phyloP scores from a whole-genome alignment of 2,113 vertebrate species.

The Eudyptes chrysolophus region DNA sequence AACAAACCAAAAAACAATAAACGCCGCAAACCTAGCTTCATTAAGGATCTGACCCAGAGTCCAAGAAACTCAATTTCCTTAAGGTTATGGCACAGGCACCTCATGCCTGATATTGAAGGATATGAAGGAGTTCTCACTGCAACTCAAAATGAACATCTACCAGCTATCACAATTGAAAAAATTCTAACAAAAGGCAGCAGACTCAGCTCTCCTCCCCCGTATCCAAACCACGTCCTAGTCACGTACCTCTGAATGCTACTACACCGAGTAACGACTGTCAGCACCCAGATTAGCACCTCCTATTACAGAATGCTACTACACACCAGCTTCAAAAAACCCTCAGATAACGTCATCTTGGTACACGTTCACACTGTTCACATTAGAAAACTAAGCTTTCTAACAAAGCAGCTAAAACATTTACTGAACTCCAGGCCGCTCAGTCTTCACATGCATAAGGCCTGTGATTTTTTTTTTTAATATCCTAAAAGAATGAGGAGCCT shows the following conservation, averaged over 20 bases:
- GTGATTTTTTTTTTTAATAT: background rate
- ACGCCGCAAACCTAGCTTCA: background rate
- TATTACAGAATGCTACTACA: background rate
- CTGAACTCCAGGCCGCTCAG: background rate
- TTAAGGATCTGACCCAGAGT: background rate
- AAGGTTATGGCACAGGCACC: background rate
- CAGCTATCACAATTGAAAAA: background rate
- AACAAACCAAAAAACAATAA: background rate
- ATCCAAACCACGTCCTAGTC: background rate
- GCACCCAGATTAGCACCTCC: background rate
- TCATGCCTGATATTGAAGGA: background rate
- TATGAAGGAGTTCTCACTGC: background rate
- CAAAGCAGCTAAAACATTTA: background rate
- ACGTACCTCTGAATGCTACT: background rate
- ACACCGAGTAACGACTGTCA: fast-evolving
- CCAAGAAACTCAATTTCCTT: background rate
- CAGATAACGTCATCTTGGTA: fast-evolving
- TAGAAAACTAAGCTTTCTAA: background rate
- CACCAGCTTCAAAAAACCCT: fast-evolving
- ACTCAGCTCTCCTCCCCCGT: background rate
- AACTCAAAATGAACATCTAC: background rate
- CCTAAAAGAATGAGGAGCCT: background rate
- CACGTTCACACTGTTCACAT: fast-evolving
- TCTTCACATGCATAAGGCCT: background rate
- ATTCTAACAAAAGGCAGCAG: background rate